A percentile compares a stretch with the other conserved stretches of the same genome.
Evolutionary conservation across 2,888 invertebrate species (phyloP).

Genomic region (Serripes groenlandicus): DNA sequence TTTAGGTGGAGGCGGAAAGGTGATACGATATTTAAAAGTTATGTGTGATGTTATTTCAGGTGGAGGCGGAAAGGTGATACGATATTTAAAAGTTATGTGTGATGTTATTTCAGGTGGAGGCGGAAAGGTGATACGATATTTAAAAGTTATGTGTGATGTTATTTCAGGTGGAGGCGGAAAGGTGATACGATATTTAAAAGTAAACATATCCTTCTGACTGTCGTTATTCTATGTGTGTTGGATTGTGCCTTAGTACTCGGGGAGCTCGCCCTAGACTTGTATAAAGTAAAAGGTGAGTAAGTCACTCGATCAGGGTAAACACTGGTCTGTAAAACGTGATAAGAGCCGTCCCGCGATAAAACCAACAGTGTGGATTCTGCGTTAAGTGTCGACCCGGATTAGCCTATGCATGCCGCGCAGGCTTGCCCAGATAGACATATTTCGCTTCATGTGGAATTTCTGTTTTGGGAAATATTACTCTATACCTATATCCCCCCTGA

Average conservation of each 20-base stretch:
- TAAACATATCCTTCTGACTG: conserved; percentile 78
- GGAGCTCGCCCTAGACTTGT: conserved; percentile 81
- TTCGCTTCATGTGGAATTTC: too few relatives aligned
- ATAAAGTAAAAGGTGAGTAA: conserved; percentile 80
- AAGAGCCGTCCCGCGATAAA: too few relatives aligned
- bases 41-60: too few relatives aligned
- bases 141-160: conserved; percentile 71
- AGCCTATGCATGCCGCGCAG: too few relatives aligned
- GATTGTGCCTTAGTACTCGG: conserved; percentile 82
- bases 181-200: conserved; percentile 80
- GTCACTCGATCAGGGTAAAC: too few relatives aligned
- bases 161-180: conserved; percentile 79
- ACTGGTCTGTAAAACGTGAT: too few relatives aligned
- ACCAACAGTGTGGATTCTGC: too few relatives aligned
- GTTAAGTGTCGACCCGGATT: too few relatives aligned
- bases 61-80: conserved; percentile 78
- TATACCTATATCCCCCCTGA: too few relatives aligned
- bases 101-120: conserved; percentile 73
- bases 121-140: conserved; percentile 76
- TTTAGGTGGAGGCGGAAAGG: conserved; percentile 78
- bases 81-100: conserved; percentile 75
- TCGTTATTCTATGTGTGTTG: conserved; percentile 78
- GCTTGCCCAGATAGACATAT: too few relatives aligned
- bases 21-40: conserved; percentile 77
- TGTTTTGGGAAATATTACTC: too few relatives aligned